phyloP scores from a whole-genome alignment of 2,888 invertebrate genomes.

The Hartigia nigra region DNA sequence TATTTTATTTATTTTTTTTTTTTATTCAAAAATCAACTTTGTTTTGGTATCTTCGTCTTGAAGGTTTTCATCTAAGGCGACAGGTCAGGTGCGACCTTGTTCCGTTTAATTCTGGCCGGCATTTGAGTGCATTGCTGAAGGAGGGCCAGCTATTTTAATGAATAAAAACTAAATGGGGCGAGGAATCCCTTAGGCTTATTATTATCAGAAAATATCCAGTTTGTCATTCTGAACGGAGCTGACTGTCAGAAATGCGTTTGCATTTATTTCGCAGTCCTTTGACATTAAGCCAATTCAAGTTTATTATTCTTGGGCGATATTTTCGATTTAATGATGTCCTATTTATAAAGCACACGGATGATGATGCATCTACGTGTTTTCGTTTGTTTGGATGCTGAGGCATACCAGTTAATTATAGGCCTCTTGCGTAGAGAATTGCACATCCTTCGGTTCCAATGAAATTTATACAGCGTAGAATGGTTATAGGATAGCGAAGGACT shows the following conservation, averaged over 20 bases:
- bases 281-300: neutral
- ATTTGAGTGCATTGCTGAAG: neutral
- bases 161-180: neutral
- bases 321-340: neutral
- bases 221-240: neutral
- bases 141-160: neutral
- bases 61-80: neutral
- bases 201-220: neutral
- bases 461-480: neutral
- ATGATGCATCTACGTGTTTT: neutral
- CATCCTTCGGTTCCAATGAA: neutral
- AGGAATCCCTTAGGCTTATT: neutral
- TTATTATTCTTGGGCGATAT: neutral
- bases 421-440: neutral
- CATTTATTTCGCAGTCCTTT: neutral
- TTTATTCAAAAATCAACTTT: neutral
- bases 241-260: neutral
- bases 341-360: neutral
- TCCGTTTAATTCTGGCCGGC: neutral
- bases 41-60: neutral
- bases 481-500: neutral
- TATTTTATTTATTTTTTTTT: neutral
- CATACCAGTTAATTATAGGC: neutral
- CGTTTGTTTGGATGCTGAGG: neutral
- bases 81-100: neutral